Base-by-base conservation (phyloP, 2,113 vertebrate species). In the Reinhardtius hippoglossoides region DNA sequence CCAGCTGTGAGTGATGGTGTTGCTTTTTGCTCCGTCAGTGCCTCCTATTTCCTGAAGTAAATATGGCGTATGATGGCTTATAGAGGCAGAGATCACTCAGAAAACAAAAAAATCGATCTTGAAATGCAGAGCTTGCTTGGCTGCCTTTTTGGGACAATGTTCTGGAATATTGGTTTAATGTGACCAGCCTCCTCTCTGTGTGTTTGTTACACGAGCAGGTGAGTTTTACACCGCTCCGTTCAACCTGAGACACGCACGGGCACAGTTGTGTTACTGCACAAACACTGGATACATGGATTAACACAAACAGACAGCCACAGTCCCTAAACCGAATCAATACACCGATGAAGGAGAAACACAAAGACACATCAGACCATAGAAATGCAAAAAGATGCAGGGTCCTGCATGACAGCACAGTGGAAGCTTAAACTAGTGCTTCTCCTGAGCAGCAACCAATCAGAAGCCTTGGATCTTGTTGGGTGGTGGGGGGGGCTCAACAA, bases 1-100 rank as follows among this genome's bases (percentile, higher is more conserved):
- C 74, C 68, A 78, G 37, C 31, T 2, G 16, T 48, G 58, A 62
- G 60, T 67, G 27, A 27, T 60, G 61, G 50, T 10, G 50, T 20
- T 68, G 77, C n/a, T 69, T 66, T 65, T 73, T 15, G 15, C 20
- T 42, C 21, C 18, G 57, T 81, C 79, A 15, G 37, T 9, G 20
- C 15, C 46, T 82, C 74, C 73, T 83, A 60, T 74, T 64, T 61
- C 16, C 58, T 58, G 21, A 18, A 6, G 5, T 55, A 12, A 18
- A n/a, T 56, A 12, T 13, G 4, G 20, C 24, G 13, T 3, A 24
- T 23, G n/a, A 56, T 35, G 50, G 50, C 50, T 54, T 21, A 54
- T 21, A 8, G 50, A 1, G 50, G 50, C 50, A n/a, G 18, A 9
- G 50, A n/a, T 20, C 13, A 50, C 46, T 50, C 16, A 18, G 46